A percentile compares a stretch with the other conserved stretches of the same genome.
These are phyloP conservation scores for Eremobia ochroleuca DNA, from an alignment of 2,888 invertebrate species.

Conservation along the genomic window DNA sequence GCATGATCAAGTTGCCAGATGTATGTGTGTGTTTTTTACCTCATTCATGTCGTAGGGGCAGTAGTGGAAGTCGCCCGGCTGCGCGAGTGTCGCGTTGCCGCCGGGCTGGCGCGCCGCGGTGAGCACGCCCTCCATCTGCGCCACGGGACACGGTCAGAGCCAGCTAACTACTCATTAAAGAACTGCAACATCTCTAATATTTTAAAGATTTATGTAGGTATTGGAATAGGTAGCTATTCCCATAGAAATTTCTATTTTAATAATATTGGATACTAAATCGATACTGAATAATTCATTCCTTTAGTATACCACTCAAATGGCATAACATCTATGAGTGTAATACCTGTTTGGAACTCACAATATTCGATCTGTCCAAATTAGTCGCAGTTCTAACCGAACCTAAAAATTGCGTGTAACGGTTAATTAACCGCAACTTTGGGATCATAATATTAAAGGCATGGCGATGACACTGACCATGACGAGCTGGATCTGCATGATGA, in stretches of 20 bases:
- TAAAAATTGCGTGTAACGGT: neutral
- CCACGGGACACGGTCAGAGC: neutral
- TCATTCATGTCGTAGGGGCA: slow-evolving; percentile 82
- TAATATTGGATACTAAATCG: neutral
- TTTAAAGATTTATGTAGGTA: neutral
- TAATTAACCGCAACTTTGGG: neutral
- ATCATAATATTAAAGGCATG: neutral
- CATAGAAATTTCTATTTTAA: neutral
- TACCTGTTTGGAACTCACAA: neutral
- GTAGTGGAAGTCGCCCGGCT: slow-evolving; percentile 51
- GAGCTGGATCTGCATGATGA: slow-evolving; percentile 86
- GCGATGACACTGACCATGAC: slow-evolving; percentile 78
- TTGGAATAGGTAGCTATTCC: neutral
- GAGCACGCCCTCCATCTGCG: slow-evolving; percentile 69
- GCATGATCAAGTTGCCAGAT: neutral
- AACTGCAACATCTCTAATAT: neutral
- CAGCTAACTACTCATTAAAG: neutral
- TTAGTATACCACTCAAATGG: neutral
- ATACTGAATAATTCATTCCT: neutral
- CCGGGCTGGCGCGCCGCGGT: slow-evolving; percentile 16
- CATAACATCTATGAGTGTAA: neutral
- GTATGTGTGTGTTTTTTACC: slow-evolving; percentile 66
- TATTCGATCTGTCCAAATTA: neutral
- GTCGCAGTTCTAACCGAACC: neutral
- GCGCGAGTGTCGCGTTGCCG: slow-evolving; percentile 24